Base-by-base conservation (phyloP, 2,888 invertebrate genomes). In the Cantharis lateralis region DNA sequence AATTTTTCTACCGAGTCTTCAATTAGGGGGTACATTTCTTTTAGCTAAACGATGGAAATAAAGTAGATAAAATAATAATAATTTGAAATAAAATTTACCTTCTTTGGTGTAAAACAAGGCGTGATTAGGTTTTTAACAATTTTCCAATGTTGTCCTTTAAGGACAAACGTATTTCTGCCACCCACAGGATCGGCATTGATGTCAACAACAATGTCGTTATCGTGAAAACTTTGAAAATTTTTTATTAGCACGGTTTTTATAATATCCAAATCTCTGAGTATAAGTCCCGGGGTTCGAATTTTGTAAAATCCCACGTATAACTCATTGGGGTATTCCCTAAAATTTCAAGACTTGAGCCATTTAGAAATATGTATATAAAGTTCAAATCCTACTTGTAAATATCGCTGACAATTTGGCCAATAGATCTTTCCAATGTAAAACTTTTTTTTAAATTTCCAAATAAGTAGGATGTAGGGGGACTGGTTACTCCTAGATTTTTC, bases 61-160 rank as follows among this genome's bases (percentile, higher is more conserved):
- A 9, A n/a, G 7, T 13, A 32, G 5, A 13, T 5, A 48, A 48
- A n/a, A n/a, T 13, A 16, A 28, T 66, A n/a, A 13, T 24, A 4
- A 24, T 24, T 24, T 24, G 1, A 32, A 48, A 11, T 9, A 18
- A 15, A 18, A 71, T 70, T 71, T 85, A 90, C 89, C 77, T 90
- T 89, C 61, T 88, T 88, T 11, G 87, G 84, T 0, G 91, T 90
- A 26, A 91, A 88, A 1, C 89, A 89, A 0, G 90, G 87, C 2
- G 90, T 89, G 15, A 91, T 80, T 79, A 89, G 89, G 0, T 86
- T 84, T 10, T 91, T 86, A 1, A 89, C 83, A 0, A 86, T 84
- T 76, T 90, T 90, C 91, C 91, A 91, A 79, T 87, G 83, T n/a
- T 88, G 85, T 1, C 90, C 89, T 11, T 86, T 87, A 18, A 90